Percentiles rank a stretch among this genome's conserved stretches.
Evolutionary conservation across 2,113 vertebrate genomes (phyloP).

Genomic region (Pituophis catenifer): DNA sequence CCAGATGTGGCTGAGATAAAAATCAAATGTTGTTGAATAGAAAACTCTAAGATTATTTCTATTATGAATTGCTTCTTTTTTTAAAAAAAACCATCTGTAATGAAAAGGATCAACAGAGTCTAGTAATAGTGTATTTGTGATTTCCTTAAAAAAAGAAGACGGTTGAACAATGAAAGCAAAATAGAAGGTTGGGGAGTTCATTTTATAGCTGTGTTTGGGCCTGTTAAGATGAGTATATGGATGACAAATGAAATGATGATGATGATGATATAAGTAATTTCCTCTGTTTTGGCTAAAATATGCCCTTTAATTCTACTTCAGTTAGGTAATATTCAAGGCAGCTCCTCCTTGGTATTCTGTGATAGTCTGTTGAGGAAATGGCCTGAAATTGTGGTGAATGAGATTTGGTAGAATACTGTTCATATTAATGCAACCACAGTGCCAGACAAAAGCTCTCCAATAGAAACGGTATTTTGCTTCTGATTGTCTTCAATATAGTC

Average conservation of each 20-base stretch:
- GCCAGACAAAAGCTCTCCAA: constrained; percentile 69
- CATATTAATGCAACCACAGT: constrained; percentile 68
- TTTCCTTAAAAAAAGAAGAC: constrained; percentile 41
- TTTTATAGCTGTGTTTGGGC: constrained; percentile 38
- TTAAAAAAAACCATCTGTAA: constrained; percentile 45
- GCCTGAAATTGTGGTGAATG: constrained; percentile 72
- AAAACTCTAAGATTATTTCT: not conserved
- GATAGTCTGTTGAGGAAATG: constrained; percentile 72
- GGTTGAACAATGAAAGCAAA: constrained; percentile 36
- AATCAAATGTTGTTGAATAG: constrained; percentile 24
- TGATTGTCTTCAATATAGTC: constrained; percentile 63
- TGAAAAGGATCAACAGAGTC: constrained; percentile 57
- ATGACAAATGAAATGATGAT: not conserved
- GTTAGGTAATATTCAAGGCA: constrained; percentile 69
- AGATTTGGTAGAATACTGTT: constrained; percentile 70
- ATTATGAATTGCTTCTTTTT: constrained; percentile 46
- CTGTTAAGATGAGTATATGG: constrained; percentile 59
- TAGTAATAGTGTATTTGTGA: constrained; percentile 21
- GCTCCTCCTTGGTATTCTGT: constrained; percentile 69
- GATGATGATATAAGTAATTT: constrained; percentile 55
- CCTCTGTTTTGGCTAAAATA: constrained; percentile 57
- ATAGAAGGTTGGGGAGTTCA: not conserved
- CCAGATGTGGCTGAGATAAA: constrained; percentile 2
- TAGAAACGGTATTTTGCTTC: constrained; percentile 63
- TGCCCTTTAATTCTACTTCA: constrained; percentile 75